Evolutionary conservation across 2,888 invertebrate species (phyloP), one percentile per base, ranked within the genome.

Genomic region (Oscheius sp.): DNA sequence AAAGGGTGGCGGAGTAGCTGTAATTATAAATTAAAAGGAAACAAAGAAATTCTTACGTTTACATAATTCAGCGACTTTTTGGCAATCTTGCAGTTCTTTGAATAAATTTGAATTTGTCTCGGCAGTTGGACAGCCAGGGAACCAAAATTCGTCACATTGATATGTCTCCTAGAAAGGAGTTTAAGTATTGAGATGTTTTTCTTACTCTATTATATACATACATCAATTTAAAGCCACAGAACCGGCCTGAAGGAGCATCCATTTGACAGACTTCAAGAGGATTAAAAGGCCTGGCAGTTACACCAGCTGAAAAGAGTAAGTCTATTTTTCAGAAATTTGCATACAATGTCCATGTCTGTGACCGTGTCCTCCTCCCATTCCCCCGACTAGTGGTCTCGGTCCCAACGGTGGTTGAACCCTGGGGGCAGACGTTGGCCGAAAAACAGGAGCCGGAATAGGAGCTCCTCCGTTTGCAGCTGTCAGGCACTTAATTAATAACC

Each of bases 141-240:
- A 84, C 82, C 82, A 82, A 64, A 84, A 84, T 65, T 84, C 79
- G 57, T 85, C 85, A 63, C 85, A 85, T 71, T 76, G 74, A n/a
- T 78, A 67, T 3, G 84, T 85, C 33, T 84, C 85, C 77, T 77
- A 50, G 58, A 70, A 52, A 52, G 5, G 1, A n/a, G 1, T 64
- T 23, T 20, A 48, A 15, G 31, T 53, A 3, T 5, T 23, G 5
- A 27, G 8, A 34, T 4, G 20, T 39, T n/a, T 53, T 37, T 10
- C 17, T 37, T 10, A 75, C 84, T 46, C 67, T 69, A 53, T 78
- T 78, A 42, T 76, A 78, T 5, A 72, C 74, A 63, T 72, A 85
- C 76, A 81, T 82, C 27, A 79, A 73, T 50, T 75, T 67, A 53
- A 86, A 85, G 8, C 85, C 85, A 57, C 85, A 85, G 67, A 85